phyloP scores from a whole-genome alignment of 2,888 invertebrate genomes.

The Sinodicranocentrus sp. region DNA sequence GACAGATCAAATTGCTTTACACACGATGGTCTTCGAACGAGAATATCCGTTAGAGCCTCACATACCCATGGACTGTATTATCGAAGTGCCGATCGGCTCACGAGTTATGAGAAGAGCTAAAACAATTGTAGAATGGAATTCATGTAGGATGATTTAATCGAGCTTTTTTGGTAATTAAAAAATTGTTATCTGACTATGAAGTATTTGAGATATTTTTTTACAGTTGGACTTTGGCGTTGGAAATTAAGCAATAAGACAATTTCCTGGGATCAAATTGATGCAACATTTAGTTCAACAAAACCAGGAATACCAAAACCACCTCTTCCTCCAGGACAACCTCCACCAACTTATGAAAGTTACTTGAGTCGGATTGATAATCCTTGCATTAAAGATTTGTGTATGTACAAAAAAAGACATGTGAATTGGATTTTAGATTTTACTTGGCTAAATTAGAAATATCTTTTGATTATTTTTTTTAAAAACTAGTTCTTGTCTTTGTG shows the following conservation, averaged over 20 bases:
- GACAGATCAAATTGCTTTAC: slow-evolving; percentile 12
- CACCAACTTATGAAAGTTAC: background rate
- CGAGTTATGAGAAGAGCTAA: slow-evolving; percentile 14
- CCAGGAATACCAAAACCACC: background rate
- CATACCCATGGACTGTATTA: slow-evolving; percentile 34
- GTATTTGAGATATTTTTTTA: background rate
- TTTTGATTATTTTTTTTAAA: too few species aligned
- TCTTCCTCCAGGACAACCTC: background rate
- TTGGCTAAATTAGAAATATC: too few species aligned
- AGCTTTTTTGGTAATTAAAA: background rate
- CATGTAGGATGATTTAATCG: slow-evolving; percentile 42
- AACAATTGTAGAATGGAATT: slow-evolving; percentile 45
- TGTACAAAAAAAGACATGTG: background rate
- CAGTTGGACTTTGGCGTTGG: slow-evolving; percentile 58
- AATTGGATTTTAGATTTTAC: background rate
- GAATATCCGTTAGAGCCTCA: slow-evolving; percentile 26
- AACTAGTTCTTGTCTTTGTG: slow-evolving; percentile 28
- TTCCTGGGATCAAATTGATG: slow-evolving; percentile 33
- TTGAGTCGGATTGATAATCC: slow-evolving; percentile 48
- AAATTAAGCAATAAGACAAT: slow-evolving; percentile 23
- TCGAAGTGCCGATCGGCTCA: slow-evolving; percentile 48
- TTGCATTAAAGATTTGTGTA: slow-evolving; percentile 61
- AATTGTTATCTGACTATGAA: too few species aligned
- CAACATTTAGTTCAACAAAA: background rate
- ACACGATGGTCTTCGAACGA: background rate